Conservation (phyloP, 2,888 invertebrate genomes). For the Latrodectus hesperus region DNA sequence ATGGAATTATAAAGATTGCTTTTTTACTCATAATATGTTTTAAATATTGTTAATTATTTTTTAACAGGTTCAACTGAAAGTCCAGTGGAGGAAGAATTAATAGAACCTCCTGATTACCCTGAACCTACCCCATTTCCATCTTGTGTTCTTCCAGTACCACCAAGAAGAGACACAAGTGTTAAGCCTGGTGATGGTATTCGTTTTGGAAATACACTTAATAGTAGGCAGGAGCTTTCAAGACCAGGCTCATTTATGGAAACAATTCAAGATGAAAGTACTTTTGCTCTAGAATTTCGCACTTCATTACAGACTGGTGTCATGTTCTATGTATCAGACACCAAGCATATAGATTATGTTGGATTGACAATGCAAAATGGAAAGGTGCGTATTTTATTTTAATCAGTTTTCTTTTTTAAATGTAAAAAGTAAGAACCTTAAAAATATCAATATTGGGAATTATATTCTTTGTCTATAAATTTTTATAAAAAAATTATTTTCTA, state of each 20-base stretch:
- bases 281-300: slow-evolving; percentile 69
- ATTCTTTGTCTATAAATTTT: no score
- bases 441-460: no score
- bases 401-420: no score
- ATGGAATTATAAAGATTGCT: no score
- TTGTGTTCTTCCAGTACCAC: slow-evolving; percentile 79
- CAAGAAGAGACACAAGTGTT: slow-evolving; percentile 77
- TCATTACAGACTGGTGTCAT: slow-evolving; percentile 80
- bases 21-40: no score
- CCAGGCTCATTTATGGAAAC: slow-evolving; percentile 52
- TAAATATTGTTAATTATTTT: no score
- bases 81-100: slow-evolving; percentile 19
- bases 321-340: slow-evolving; percentile 83
- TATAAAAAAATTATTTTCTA: no score
- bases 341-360: slow-evolving; percentile 83
- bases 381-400: slow-evolving; percentile 75
- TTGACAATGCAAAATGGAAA: slow-evolving; percentile 84
- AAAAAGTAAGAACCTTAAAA: no score
- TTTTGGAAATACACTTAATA: slow-evolving; percentile 70
- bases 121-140: slow-evolving; percentile 73
- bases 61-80: slow-evolving; percentile 7
- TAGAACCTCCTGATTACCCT: slow-evolving; percentile 13
- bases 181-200: slow-evolving; percentile 75
- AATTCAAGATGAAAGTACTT: slow-evolving; percentile 67
- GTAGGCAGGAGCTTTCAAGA: slow-evolving; percentile 67